Evolutionary conservation across 2,888 invertebrate species (phyloP).

Genomic region (Octodonta nipae): DNA sequence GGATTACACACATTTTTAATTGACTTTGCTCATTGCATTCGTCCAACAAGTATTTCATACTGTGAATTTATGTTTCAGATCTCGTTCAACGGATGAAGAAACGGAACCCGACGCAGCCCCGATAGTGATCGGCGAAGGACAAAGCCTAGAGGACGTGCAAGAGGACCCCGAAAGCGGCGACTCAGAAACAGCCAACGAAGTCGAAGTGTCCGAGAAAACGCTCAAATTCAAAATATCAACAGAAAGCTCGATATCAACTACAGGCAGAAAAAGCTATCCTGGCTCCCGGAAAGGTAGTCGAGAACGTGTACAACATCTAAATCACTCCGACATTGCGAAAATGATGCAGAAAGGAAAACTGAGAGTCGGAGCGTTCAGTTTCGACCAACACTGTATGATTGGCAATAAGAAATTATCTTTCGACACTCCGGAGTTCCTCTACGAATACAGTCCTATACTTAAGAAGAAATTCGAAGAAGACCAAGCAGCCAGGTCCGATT

Average conservation of each 20-base stretch:
- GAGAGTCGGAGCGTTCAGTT: constrained; percentile 29
- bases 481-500: constrained; percentile 9
- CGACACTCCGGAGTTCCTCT: constrained; percentile 32
- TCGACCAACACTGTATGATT: constrained; percentile 29
- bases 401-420: constrained; percentile 32
- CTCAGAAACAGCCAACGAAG: constrained; percentile 53
- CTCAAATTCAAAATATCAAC: constrained; percentile 65
- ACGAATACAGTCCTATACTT: constrained; percentile 29
- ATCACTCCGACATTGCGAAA: constrained; percentile 36
- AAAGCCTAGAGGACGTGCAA: constrained; percentile 39
- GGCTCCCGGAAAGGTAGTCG: constrained; percentile 56
- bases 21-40: too few relatives aligned
- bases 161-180: constrained; percentile 43
- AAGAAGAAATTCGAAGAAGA: constrained; percentile 27
- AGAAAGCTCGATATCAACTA: constrained; percentile 39
- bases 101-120: constrained; percentile 20
- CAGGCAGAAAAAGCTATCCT: constrained; percentile 49
- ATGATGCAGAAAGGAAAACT: constrained; percentile 39
- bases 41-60: not conserved
- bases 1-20: too few relatives aligned
- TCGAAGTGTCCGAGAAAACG: constrained; percentile 60
- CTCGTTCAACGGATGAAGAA: constrained; percentile 41
- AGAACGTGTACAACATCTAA: constrained; percentile 40
- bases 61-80: constrained; percentile 26
- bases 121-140: constrained; percentile 22